Conservation (phyloP, 2,113 vertebrate species). For the Tichodroma muraria region DNA sequence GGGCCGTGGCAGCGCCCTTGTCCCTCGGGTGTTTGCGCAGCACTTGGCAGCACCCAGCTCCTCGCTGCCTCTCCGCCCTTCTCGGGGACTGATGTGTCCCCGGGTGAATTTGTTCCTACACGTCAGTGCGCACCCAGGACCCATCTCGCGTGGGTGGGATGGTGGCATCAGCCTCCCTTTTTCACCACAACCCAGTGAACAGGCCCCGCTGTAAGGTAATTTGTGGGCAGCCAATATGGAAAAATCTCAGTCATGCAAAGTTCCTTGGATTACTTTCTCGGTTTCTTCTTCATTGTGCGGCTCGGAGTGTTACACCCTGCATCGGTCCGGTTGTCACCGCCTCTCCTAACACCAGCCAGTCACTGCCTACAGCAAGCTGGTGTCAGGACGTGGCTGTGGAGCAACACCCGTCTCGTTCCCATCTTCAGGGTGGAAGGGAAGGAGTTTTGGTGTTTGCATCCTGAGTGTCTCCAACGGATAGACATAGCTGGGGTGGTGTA, state of each 20-base stretch:
- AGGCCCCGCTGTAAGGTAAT: not conserved
- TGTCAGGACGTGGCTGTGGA: not conserved
- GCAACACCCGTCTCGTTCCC: rapidly evolving
- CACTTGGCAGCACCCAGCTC: rapidly evolving
- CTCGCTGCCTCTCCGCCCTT: rapidly evolving
- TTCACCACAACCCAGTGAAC: not conserved
- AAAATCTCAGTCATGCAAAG: not conserved
- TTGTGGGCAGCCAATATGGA: not conserved
- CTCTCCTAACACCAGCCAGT: not conserved
- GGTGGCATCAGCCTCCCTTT: not conserved
- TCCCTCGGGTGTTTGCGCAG: no score
- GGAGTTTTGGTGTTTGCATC: not conserved
- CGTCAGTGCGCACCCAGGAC: not conserved
- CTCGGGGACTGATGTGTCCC: not conserved
- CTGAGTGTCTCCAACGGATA: rapidly evolving
- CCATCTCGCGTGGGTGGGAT: no score
- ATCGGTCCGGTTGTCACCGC: not conserved
- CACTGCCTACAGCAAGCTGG: rapidly evolving
- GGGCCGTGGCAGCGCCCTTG: rapidly evolving
- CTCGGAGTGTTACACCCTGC: rapidly evolving
- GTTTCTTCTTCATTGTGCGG: not conserved
- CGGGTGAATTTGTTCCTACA: not conserved
- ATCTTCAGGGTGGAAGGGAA: not conserved
- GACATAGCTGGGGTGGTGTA: not conserved
- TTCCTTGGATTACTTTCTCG: not conserved